Evolutionary conservation across 1,140 invertebrate genomes (phyloP).

Genomic region (Arion vulgaris): DNA sequence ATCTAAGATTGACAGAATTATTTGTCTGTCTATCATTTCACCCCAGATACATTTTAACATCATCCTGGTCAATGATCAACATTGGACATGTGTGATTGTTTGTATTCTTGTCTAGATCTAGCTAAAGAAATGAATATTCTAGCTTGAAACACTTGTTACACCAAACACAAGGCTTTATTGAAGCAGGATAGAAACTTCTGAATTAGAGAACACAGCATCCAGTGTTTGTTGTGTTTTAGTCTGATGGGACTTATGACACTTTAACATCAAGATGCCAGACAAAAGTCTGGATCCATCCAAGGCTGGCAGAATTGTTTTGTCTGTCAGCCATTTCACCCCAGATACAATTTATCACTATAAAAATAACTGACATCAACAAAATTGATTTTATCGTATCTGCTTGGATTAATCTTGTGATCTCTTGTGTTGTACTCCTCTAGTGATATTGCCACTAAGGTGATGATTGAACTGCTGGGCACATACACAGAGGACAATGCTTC

Average conservation of each 20-base stretch:
- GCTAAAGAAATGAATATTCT: too few species aligned
- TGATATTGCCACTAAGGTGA: slow-evolving; percentile 93
- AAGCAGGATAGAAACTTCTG: too few species aligned
- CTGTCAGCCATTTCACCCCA: slow-evolving; percentile 32
- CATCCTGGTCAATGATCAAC: too few species aligned
- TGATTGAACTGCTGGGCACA: slow-evolving; percentile 95
- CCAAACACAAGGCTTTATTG: too few species aligned
- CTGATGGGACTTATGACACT: not conserved
- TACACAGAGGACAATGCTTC: slow-evolving; percentile 97
- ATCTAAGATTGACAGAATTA: slow-evolving; percentile 13
- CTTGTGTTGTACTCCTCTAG: slow-evolving; percentile 73
- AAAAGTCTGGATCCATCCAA: slow-evolving; percentile 27
- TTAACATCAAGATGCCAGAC: not conserved
- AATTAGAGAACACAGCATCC: not conserved
- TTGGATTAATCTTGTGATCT: too few species aligned
- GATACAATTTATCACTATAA: not conserved
- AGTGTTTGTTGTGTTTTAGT: not conserved
- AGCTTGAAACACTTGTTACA: too few species aligned
- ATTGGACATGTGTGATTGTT: too few species aligned
- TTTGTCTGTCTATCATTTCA: slow-evolving; percentile 2
- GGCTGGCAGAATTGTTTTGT: not conserved
- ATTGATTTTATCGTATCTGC: too few species aligned
- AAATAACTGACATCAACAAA: too few species aligned
- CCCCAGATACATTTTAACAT: not conserved
- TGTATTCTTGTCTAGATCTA: too few species aligned